Percentiles rank a stretch among this genome's conserved stretches.
phyloP scores from a whole-genome alignment of 2,888 invertebrate species.

The Hirtodrosophila histrioides region DNA sequence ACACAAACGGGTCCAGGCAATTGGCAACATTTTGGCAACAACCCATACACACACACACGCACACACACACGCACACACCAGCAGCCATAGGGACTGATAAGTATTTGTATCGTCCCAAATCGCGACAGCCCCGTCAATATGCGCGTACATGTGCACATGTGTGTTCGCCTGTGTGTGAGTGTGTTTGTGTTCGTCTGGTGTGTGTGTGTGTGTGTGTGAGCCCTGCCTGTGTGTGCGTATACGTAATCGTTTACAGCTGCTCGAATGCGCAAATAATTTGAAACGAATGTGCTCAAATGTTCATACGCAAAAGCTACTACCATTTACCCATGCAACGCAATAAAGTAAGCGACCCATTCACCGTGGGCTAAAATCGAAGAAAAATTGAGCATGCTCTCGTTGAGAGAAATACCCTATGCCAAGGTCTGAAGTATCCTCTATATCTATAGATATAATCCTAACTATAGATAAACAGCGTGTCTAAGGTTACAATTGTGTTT shows the following conservation, averaged over 20 bases:
- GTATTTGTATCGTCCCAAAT: conserved; percentile 59
- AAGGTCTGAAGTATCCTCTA: no score
- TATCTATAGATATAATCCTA: no score
- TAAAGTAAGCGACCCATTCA: conserved; percentile 45
- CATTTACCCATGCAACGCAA: conserved; percentile 54
- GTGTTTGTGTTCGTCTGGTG: neutral
- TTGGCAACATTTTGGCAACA: conserved; percentile 73
- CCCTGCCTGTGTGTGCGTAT: conserved; percentile 42
- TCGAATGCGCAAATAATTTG: conserved; percentile 81
- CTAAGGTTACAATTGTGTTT: no score
- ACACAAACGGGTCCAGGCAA: conserved; percentile 62
- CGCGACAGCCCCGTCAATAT: conserved; percentile 46
- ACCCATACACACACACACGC: conserved; percentile 32
- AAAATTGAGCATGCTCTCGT: no score
- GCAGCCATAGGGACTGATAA: conserved; percentile 59
- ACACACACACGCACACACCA: conserved; percentile 25
- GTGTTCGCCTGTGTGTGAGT: conserved; percentile 1
- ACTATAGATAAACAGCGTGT: no score
- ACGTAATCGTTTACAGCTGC: conserved; percentile 83
- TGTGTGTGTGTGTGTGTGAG: conserved; percentile 3
- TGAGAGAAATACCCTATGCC: no score
- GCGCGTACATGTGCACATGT: neutral
- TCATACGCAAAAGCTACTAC: conserved; percentile 63
- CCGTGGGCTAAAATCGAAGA: conserved; percentile 13
- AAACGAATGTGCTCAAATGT: conserved; percentile 70